A percentile compares a stretch with the other conserved stretches of the same genome.
phyloP scores from a whole-genome alignment of 2,888 invertebrate species.

The Resseliella maxima region DNA sequence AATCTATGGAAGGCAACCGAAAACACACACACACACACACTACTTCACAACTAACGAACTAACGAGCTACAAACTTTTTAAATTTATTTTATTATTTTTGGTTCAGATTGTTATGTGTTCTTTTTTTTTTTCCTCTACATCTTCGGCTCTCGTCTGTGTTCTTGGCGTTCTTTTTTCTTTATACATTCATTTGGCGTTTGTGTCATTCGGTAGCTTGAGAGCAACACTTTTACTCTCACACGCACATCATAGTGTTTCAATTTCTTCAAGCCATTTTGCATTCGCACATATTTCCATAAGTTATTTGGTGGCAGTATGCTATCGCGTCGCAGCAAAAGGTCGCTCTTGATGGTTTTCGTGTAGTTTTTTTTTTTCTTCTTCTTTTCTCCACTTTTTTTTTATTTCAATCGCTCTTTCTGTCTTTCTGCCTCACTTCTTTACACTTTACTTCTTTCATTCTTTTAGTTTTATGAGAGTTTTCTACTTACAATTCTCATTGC shows the following conservation, averaged over 20 bases:
- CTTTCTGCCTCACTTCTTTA: neutral
- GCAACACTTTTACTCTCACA: neutral
- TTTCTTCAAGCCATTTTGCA: conserved; percentile 49
- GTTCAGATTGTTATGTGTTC: conserved; percentile 50
- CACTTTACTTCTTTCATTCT: neutral
- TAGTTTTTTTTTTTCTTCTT: no score
- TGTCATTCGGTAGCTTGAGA: neutral
- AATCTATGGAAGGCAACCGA: neutral
- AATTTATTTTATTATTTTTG: conserved; percentile 55
- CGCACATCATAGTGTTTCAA: conserved; percentile 45
- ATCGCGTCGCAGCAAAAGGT: conserved; percentile 16
- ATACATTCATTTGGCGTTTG: conserved; percentile 18
- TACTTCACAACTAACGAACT: conserved; percentile 55
- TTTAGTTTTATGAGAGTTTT: neutral
- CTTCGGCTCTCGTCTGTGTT: neutral
- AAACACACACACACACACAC: neutral
- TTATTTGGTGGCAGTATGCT: conserved; percentile 51
- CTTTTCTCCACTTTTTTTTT: neutral
- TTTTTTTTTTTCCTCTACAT: neutral
- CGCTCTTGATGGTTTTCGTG: conserved; percentile 12
- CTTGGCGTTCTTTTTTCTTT: neutral
- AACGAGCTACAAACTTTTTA: conserved; percentile 45
- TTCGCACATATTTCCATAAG: conserved; percentile 49
- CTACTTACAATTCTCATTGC: neutral
- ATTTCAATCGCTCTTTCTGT: neutral